These are phyloP conservation scores for Corvus hawaiiensis DNA, from an alignment of 2,113 vertebrate species.

Conservation along the genomic window DNA sequence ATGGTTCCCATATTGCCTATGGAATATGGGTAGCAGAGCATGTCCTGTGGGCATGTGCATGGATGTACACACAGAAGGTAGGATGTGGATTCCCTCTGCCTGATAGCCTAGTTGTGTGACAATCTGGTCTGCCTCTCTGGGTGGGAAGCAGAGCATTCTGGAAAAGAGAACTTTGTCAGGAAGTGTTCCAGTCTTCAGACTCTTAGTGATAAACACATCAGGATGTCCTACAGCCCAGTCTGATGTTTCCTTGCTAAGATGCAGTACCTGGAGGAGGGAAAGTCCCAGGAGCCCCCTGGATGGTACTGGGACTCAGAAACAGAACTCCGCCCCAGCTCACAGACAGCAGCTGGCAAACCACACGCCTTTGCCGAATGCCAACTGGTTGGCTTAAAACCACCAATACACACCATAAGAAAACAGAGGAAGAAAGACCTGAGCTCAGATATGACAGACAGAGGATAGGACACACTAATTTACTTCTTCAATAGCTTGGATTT, in stretches of 20 bases:
- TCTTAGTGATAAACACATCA: fast-evolving
- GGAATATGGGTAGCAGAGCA: not conserved
- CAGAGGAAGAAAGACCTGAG: not conserved
- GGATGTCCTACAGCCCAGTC: fast-evolving
- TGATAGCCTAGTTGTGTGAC: fast-evolving
- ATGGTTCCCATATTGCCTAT: not conserved
- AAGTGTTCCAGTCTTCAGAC: not conserved
- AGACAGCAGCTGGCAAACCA: not conserved
- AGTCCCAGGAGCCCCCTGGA: not conserved
- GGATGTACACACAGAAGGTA: not conserved
- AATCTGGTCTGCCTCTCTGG: not conserved
- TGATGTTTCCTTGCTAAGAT: not conserved
- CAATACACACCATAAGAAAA: not conserved
- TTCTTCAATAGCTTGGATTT: not conserved
- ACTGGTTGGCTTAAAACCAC: not conserved
- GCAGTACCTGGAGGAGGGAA: not conserved
- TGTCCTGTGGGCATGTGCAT: fast-evolving
- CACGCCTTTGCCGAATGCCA: not conserved
- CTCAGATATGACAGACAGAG: not conserved
- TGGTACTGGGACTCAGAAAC: not conserved
- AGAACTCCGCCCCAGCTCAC: not conserved
- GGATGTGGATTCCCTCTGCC: not conserved
- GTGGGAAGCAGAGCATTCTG: not conserved
- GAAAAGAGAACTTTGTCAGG: not conserved
- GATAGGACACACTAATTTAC: not conserved